Evolutionary conservation across 2,888 invertebrate genomes (phyloP), one percentile per base, ranked within the genome.

Genomic region (Campaea margaritaria): DNA sequence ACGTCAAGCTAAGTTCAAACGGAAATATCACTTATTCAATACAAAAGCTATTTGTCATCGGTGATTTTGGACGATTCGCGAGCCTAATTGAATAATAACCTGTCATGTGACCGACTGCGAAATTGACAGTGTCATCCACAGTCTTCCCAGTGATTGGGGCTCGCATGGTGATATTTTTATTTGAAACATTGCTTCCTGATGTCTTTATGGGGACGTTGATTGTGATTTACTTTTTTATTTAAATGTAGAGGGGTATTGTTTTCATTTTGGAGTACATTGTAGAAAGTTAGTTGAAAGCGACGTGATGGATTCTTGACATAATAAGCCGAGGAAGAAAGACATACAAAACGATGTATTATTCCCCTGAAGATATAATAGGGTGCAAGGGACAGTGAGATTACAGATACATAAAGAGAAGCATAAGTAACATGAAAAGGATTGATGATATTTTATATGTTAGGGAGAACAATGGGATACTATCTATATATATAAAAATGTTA

Each of bases 81-180:
- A 74, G 70, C 69, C 21, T 60, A 77, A 84, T 81, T 83, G 84
- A 72, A 84, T 82, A 81, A 83, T 81, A 54, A 60, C 46, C 54
- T 44, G 66, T 58, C 74, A 67, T 67, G 65, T 70, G 70, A 67
- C 60, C 43, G 50, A 49, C 46, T 31, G 45, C 42, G 46, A 49
- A 48, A 51, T 52, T 43, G 57, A 53, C 28, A 9, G 21, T 31
- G 9, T 31, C 31, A 15, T 36, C 57, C 51, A 27, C 43, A 50
- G 58, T 39, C 43, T 60, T 49, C 44, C 31, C 42, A 38, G 47
- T 39, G 21, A 38, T 27, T n/a, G 36, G 46, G 10, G 34, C 12
- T 4, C n/a, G 12, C 7, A n/a, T 5, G 4, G 15, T 11, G 13
- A 36, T 41, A 27, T 51, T 45, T n/a, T 34, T 14, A 36, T 41